Percentiles rank a stretch among this genome's conserved stretches.
Evolutionary conservation across 2,888 invertebrate genomes (phyloP).

Genomic region (Agrotis clavis): DNA sequence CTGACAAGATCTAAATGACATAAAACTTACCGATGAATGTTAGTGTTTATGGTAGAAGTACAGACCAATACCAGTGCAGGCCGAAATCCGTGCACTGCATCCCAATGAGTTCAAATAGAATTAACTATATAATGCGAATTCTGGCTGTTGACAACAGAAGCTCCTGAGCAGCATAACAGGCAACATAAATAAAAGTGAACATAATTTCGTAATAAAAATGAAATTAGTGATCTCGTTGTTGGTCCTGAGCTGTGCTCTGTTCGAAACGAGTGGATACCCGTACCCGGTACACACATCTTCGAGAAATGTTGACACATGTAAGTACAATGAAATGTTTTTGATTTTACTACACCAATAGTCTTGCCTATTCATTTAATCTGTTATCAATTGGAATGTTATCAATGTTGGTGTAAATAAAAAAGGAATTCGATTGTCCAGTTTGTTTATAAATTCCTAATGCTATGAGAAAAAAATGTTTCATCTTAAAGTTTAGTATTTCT

Average conservation of each 20-base stretch:
- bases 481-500: neutral
- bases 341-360: neutral
- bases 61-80: constrained; percentile 74
- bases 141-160: constrained; percentile 73
- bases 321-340: constrained; percentile 59
- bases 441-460: no score
- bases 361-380: neutral
- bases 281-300: constrained; percentile 79
- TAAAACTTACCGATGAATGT: constrained; percentile 41
- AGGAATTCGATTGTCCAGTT: neutral
- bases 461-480: neutral
- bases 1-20: constrained; percentile 36
- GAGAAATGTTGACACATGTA: constrained; percentile 83
- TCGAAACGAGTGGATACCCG: constrained; percentile 78
- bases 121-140: constrained; percentile 83
- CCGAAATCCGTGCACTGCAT: constrained; percentile 78
- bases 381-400: neutral
- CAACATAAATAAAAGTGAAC: constrained; percentile 69
- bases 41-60: constrained; percentile 1
- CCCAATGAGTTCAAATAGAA: constrained; percentile 81
- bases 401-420: neutral
- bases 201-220: constrained; percentile 64
- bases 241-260: constrained; percentile 74
- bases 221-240: constrained; percentile 72
- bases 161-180: constrained; percentile 71